Percentiles rank a stretch among this genome's conserved stretches.
These are phyloP conservation scores for Trissolcus basalis DNA, from an alignment of 1,140 invertebrate species.

Conservation along the genomic window DNA sequence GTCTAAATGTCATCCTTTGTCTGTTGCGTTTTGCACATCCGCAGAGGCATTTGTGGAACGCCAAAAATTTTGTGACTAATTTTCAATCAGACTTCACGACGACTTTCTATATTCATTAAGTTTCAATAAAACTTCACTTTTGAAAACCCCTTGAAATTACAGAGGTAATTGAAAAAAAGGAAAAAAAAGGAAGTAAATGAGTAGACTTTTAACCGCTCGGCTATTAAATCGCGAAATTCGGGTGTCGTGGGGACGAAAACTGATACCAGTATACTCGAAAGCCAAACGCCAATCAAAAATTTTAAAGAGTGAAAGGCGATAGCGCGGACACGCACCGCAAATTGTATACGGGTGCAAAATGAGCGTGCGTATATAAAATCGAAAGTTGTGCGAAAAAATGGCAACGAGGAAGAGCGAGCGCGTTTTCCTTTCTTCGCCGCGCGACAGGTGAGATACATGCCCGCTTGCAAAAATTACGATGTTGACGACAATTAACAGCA, in stretches of 20 bases:
- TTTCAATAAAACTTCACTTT: no score
- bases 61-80: no score
- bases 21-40: not conserved
- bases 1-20: conserved; percentile 17
- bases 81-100: no score
- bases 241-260: conserved; percentile 29
- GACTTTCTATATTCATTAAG: no score
- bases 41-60: no score
- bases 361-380: conserved; percentile 39
- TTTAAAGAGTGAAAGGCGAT: conserved; percentile 56
- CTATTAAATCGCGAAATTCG: conserved; percentile 33
- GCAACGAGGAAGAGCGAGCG: conserved; percentile 22
- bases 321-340: conserved; percentile 49
- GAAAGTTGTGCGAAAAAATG: conserved; percentile 51
- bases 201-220: conserved; percentile 6
- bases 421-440: conserved; percentile 40
- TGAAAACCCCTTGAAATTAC: no score
- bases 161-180: not conserved
- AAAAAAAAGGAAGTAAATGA: not conserved
- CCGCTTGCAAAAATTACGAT: conserved; percentile 29
- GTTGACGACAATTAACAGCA: conserved; percentile 46
- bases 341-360: conserved; percentile 38
- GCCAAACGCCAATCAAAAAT: conserved; percentile 46
- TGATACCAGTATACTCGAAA: conserved; percentile 39
- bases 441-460: conserved; percentile 27